A percentile compares a stretch with the other conserved stretches of the same genome.
phyloP scores from a whole-genome alignment of 1,140 invertebrate genomes.

The Heterodera carotae region DNA sequence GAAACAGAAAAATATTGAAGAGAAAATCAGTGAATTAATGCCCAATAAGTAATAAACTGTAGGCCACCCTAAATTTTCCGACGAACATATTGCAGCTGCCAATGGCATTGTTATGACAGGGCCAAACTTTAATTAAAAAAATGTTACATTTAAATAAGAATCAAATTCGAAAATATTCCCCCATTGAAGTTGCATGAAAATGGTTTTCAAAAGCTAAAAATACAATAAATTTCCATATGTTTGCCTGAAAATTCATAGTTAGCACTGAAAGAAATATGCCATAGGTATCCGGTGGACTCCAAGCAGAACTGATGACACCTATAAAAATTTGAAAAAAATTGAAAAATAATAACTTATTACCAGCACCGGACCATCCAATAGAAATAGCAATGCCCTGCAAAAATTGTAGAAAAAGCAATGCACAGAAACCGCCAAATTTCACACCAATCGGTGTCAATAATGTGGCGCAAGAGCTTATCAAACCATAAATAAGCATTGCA shows the following conservation, averaged over 20 bases:
- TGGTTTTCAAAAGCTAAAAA: too few species aligned
- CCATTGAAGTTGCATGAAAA: too few species aligned
- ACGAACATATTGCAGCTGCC: constrained; percentile 15
- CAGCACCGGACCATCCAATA: background rate
- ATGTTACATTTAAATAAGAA: background rate
- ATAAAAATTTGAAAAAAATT: background rate
- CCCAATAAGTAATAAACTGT: constrained; percentile 19
- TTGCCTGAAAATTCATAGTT: constrained; percentile 11
- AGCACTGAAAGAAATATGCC: constrained; percentile 20
- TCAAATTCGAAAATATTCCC: too few species aligned
- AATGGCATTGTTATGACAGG: constrained; percentile 22
- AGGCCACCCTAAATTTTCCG: constrained; percentile 21
- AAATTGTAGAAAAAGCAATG: constrained; percentile 6
- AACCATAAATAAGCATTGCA: constrained; percentile 19
- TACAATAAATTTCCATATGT: background rate
- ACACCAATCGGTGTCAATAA: background rate
- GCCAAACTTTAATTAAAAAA: background rate
- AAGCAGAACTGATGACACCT: constrained; percentile 7
- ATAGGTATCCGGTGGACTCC: constrained; percentile 16
- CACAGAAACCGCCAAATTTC: background rate
- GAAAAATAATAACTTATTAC: background rate
- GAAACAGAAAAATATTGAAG: constrained; percentile 6
- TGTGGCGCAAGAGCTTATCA: constrained; percentile 13
- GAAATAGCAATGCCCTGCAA: background rate
- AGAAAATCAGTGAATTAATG: constrained; percentile 10